Conservation (phyloP, 2,113 vertebrate species). For the Trematomus loennbergii region DNA sequence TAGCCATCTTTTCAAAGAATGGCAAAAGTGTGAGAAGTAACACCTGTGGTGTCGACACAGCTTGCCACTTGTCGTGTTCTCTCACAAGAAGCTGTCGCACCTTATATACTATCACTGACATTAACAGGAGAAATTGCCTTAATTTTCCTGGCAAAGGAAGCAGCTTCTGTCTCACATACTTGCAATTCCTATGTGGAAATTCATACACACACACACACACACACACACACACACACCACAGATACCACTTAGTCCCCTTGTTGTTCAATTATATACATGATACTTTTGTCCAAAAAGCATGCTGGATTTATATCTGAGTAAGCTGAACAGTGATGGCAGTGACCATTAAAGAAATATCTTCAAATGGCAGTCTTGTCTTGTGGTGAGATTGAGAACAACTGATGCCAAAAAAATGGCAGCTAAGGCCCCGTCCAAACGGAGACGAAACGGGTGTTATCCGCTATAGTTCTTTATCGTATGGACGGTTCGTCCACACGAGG, state of each 20-base stretch:
- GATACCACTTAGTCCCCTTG: not conserved
- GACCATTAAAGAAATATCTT: not conserved
- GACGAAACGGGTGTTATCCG: too few species aligned
- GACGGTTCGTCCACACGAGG: too few species aligned
- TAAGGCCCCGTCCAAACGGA: too few species aligned
- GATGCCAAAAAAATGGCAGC: too few species aligned
- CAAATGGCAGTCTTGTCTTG: not conserved
- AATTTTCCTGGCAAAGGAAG: not conserved
- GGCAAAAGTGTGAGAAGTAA: conserved; percentile 1
- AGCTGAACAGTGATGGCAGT: not conserved
- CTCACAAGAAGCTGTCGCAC: conserved; percentile 7
- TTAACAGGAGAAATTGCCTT: not conserved
- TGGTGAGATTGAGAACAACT: not conserved
- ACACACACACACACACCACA: not conserved
- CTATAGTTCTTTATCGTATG: too few species aligned
- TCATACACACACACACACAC: too few species aligned
- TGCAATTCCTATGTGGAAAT: not conserved
- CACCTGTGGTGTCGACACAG: conserved; percentile 25
- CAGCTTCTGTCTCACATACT: not conserved
- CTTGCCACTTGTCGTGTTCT: not conserved
- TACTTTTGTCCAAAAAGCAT: not conserved
- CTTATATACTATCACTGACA: not conserved
- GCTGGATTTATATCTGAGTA: not conserved
- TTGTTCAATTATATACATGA: not conserved
- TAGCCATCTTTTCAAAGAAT: not conserved